Base-by-base conservation (phyloP, 1,140 invertebrate genomes). In the Agrilus planipennis region DNA sequence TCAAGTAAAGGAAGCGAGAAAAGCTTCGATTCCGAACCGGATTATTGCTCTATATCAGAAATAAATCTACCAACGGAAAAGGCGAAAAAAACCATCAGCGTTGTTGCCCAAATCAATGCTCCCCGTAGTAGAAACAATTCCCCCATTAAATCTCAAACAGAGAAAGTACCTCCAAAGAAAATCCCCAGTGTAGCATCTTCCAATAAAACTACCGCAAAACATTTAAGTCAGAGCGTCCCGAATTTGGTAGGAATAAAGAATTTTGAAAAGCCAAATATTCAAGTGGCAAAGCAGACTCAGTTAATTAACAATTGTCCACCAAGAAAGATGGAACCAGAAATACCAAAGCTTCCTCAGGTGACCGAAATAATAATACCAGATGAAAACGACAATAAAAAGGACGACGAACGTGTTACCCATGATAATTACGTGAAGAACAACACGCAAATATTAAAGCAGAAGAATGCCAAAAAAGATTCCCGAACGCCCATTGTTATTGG, bases 31-130 rank as follows among this genome's bases (percentile, higher is more conserved):
- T 55, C 67, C 44, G 72, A 75, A 60, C 72, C 72, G 44, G 72
- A 75, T 60, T 75, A 75, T 62, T 75, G 72, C 57, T 75, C 72
- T 49, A 75, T 75, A 64, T 73, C 71, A 45, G 72, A 75, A 65
- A 65, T 75, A 61, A 75, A 73, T 67, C 64, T 75, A 62, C 70
- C 72, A 56, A 65, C 68, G 62, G 31, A 45, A 15, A 42, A 39
- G 10, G 42, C 41, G 19, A 47, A 40, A 21, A 58, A 54, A 42
- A 52, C 38, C 15, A 52, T 60, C 15, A 52, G 45, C 37, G 57
- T 61, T 0, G 48, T 57, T n/a, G 57, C 56, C 7, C 55, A 60
- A 38, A 55, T 61, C 17, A 58, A 61, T 39, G 21, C 42, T 5
- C 50, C 49, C 17, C 31, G 12, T 14, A 50, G 18, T 36, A 17